A percentile compares a stretch with the other conserved stretches of the same genome.
Evolutionary conservation across 2,113 vertebrate species (phyloP).

Genomic region (Myrmophylax atrothorax): DNA sequence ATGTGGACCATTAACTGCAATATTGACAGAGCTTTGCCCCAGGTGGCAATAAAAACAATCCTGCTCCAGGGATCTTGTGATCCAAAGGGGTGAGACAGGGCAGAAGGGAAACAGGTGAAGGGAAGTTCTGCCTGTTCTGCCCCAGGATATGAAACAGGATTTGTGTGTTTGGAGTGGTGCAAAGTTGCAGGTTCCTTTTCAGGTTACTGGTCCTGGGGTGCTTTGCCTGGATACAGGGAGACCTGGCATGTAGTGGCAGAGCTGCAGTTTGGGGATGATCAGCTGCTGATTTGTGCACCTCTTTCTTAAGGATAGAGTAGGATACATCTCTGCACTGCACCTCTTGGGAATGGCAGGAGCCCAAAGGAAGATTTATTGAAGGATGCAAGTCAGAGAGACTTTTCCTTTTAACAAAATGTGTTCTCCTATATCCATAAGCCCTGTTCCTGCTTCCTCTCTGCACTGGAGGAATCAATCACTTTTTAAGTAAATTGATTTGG

Average conservation of each 20-base stretch:
- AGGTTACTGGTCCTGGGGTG: background rate
- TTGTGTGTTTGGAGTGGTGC: background rate
- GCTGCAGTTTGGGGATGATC: background rate
- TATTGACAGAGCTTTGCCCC: background rate
- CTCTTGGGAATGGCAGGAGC: background rate
- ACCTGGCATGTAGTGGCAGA: background rate
- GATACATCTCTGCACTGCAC: background rate
- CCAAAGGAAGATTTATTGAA: background rate
- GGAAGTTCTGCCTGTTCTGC: background rate
- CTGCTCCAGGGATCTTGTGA: background rate
- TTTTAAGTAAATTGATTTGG: constrained; percentile 18
- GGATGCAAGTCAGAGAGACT: background rate
- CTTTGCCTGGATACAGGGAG: background rate
- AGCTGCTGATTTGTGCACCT: background rate
- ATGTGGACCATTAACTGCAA: background rate
- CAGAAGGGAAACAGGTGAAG: background rate
- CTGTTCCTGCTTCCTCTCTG: background rate
- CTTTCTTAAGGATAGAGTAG: background rate
- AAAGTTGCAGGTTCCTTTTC: background rate
- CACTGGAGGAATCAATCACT: background rate
- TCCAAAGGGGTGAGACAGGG: background rate
- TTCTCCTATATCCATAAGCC: background rate
- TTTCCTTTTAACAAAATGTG: background rate
- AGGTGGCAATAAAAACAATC: background rate
- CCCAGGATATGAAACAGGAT: accelerated